Evolutionary conservation across 2,797 vertebrate species (phyloP).

Genomic region (Smutsia temminckii): DNA sequence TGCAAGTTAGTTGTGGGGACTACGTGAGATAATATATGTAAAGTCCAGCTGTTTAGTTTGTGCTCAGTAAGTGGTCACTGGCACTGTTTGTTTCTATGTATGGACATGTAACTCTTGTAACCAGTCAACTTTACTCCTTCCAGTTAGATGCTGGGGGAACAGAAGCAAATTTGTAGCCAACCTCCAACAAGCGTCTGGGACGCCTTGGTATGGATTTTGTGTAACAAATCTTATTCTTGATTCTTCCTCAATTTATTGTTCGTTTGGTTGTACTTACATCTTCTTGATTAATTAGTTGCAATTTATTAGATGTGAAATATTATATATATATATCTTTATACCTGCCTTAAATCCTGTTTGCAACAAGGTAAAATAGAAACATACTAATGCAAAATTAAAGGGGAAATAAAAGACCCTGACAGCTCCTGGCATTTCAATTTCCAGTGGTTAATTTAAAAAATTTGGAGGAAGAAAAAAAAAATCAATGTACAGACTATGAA

Average conservation of each 20-base stretch:
- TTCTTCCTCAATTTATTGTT: not conserved
- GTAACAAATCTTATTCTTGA: not conserved
- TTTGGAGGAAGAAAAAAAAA: not conserved
- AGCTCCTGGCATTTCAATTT: conserved; percentile 23
- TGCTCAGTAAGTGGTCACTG: not conserved
- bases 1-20: not conserved
- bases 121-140: not conserved
- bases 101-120: not conserved
- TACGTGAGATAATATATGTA: not conserved
- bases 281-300: not conserved
- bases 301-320: not conserved
- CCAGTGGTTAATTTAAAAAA: conserved; percentile 28
- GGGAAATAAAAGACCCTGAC: too few species aligned
- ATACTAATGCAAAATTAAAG: not conserved
- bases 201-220: not conserved
- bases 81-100: not conserved
- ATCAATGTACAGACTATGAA: not conserved
- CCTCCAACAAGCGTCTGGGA: not conserved
- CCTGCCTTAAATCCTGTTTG: not conserved
- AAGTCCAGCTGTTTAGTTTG: not conserved
- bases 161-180: not conserved
- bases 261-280: not conserved
- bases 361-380: not conserved
- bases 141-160: too few species aligned
- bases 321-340: not conserved